Conservation (phyloP, 2,113 vertebrate species). For the Panthera tigris region DNA sequence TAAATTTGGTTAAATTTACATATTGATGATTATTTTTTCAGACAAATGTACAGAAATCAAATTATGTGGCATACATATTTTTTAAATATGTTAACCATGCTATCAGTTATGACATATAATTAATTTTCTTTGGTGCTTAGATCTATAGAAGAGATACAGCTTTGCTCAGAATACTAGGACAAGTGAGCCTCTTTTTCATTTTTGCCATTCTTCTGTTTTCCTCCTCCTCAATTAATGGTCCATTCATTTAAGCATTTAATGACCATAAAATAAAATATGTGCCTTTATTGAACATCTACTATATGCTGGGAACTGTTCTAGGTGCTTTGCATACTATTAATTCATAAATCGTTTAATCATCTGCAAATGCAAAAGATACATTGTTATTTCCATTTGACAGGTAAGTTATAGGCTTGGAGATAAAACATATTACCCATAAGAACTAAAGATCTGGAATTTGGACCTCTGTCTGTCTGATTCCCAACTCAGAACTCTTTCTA, state of each 20-base stretch:
- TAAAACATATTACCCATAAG: not conserved
- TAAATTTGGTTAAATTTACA: not conserved
- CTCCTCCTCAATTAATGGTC: not conserved
- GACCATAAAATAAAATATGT: not conserved
- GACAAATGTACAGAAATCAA: not conserved
- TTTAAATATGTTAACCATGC: not conserved
- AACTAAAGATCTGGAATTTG: not conserved
- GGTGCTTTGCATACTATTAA: not conserved
- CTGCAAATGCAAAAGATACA: not conserved
- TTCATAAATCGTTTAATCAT: not conserved
- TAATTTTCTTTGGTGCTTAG: not conserved
- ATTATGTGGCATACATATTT: not conserved
- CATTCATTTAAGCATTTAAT: not conserved
- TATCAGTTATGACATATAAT: not conserved
- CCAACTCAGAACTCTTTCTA: not conserved
- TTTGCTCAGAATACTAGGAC: constrained; percentile 28
- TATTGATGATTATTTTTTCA: not conserved
- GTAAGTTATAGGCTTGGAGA: not conserved
- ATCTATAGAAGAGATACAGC: not conserved
- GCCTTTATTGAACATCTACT: not conserved
- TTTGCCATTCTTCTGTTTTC: not conserved
- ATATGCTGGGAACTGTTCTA: not conserved
- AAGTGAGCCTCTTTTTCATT: not conserved
- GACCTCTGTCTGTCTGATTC: not conserved
- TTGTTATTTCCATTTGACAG: not conserved